Base-by-base conservation (phyloP, 2,797 vertebrate genomes). In the Apogon hyalosoma region DNA sequence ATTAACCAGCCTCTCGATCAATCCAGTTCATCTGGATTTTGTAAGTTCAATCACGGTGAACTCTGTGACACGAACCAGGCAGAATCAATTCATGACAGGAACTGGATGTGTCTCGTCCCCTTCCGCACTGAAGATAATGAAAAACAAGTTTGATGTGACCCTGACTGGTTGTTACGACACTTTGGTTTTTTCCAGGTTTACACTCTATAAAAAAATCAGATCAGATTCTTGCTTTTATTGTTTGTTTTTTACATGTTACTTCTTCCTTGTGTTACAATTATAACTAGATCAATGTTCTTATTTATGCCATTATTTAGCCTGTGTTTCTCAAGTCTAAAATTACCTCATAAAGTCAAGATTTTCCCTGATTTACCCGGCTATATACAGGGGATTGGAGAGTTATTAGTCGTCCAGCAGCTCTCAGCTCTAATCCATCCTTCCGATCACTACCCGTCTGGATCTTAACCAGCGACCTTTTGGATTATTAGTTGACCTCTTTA, bases 391-490 rank as follows among this genome's bases (percentile, higher is more conserved):
- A 46, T 18, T 57, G 51, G 13, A 53, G 15, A 16, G 68, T 63
- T 48, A 75, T 61, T 67, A 63, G 28, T 76, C 21, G 16, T 12
- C 14, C 71, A 49, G 60, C 64, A 57, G 64, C 51, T 68, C 45
- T 51, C 31, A 31, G 21, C 51, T 78, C 45, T 82, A 78, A 86
- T 79, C 59, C 62, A 53, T 7, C 3, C 45, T 36, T 21, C 19
- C 4, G 7, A 74, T 53, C 71, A 52, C 47, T 54, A 53, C 6
- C 43, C 43, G 59, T 3, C 53, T 42, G 21, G 36, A 43, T 24
- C 5, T 66, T 41, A 79, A 61, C 40, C 16, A 13, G n/a, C 5
- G 21, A 64, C 58, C 75, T 64, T 56, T 28, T 9, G 24, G 49
- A 79, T 79, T 51, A 71, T 8, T 36, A 36, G 19, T 55, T 6